Evolutionary conservation across 1,140 invertebrate species (phyloP).

Genomic region (Eubasilissa regina): DNA sequence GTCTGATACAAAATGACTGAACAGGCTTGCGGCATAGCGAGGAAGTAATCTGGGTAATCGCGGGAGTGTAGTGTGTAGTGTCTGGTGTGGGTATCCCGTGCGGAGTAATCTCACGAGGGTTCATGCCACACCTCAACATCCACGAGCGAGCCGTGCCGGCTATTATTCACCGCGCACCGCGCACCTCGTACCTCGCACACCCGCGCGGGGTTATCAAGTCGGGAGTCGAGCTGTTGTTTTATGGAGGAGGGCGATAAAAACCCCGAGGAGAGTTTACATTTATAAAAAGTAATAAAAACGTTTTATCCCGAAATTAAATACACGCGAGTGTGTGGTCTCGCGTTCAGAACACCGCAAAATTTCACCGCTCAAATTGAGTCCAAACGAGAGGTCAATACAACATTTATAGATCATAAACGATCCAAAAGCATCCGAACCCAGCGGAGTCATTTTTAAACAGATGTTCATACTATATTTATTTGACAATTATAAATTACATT

Average conservation of each 20-base stretch:
- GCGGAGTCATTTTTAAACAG: no score
- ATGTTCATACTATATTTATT: no score
- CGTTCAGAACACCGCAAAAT: no score
- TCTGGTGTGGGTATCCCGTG: not conserved
- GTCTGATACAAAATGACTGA: not conserved
- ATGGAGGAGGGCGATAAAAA: not conserved
- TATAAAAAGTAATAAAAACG: not conserved
- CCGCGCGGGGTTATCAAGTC: not conserved
- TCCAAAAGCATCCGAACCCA: no score
- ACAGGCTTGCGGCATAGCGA: constrained; percentile 23
- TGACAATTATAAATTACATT: no score
- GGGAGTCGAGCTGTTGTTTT: not conserved
- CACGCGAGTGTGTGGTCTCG: no score
- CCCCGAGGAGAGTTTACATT: not conserved
- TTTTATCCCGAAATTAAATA: no score
- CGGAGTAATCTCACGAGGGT: constrained; percentile 23
- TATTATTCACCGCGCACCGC: constrained; percentile 4
- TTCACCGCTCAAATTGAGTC: no score
- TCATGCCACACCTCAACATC: constrained; percentile 18
- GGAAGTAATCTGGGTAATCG: constrained; percentile 36
- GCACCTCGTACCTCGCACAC: not conserved
- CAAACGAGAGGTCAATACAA: no score
- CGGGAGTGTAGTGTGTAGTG: not conserved
- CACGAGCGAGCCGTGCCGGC: not conserved
- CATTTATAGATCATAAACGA: no score